phyloP scores from a whole-genome alignment of 2,888 invertebrate species.

The Leptopilina myrica region DNA sequence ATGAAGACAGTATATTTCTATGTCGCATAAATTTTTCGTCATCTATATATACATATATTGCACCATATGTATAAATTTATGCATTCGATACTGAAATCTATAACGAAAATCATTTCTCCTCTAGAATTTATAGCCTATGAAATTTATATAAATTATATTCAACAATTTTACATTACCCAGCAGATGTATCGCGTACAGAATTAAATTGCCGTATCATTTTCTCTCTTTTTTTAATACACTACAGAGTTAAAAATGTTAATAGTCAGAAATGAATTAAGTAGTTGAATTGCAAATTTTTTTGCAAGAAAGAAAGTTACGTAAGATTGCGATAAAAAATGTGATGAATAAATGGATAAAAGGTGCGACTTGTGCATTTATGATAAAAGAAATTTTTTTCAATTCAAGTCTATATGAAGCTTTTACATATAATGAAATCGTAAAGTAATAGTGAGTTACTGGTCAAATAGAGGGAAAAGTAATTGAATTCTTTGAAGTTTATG shows the following conservation, averaged over 20 bases:
- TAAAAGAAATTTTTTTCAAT: background rate
- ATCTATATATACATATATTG: background rate
- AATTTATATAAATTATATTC: slow-evolving; percentile 6
- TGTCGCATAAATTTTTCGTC: slow-evolving; percentile 15
- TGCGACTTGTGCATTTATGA: background rate
- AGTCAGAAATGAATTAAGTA: background rate
- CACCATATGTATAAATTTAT: slow-evolving; percentile 12
- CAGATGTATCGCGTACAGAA: background rate
- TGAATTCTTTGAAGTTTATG: background rate
- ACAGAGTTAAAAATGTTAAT: background rate
- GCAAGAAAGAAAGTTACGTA: background rate
- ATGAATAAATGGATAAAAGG: slow-evolving; percentile 6
- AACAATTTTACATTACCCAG: background rate
- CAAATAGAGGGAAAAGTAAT: background rate
- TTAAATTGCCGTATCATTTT: background rate
- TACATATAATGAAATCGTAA: slow-evolving; percentile 1
- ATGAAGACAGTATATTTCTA: slow-evolving; percentile 15
- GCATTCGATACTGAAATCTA: slow-evolving; percentile 17
- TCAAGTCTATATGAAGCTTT: background rate
- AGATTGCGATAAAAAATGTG: background rate
- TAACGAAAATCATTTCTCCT: slow-evolving; percentile 9
- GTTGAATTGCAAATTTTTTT: slow-evolving; percentile 8
- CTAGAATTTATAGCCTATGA: slow-evolving; percentile 4
- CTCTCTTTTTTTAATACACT: background rate
- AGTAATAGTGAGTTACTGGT: background rate